Base-by-base conservation (phyloP, 2,113 vertebrate species). In the Neotoma lepida region DNA sequence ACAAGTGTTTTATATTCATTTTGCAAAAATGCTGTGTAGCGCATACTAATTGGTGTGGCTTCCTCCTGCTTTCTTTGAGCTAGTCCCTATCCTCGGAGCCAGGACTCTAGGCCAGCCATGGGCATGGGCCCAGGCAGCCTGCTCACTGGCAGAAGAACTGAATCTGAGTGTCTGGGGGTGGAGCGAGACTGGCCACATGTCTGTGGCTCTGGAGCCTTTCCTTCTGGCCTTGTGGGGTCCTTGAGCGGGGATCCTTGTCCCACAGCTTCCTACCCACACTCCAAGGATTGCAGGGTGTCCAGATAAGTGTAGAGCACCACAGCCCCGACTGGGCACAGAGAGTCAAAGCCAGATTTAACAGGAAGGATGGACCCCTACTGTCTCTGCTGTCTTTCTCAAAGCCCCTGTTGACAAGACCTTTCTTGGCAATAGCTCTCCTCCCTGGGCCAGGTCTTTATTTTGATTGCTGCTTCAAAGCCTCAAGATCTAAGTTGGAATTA, bases 11-110 rank as follows among this genome's bases (percentile, higher is more conserved):
- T 97, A 93, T 98, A 97, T 97, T 95, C 96, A 96, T 97, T 98
- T 77, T 70, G 97, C 49, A 2, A 89, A 56, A 96, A 68, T 26
- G 97, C 98, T 97, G 97, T 95, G 97, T 89, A 8, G 86, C 0
- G 98, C 98, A 98, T 98, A 98, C 98, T 98, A 98, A 98, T 94
- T 73, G 86, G 95, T 46, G 71, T 94, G 86, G 95, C 96, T 89
- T 97, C 97, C 95, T 96, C 95, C 97, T 88, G 88, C 39, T 97
- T 94, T 61, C 96, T 96, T 74, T 90, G 94, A 92, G 91, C 88
- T 51, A 63, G 86, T 74, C 90, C 84, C 82, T 35, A 2, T 94
- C 80, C 88, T 94, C 46, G 0, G 82, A 96, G 96, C 92, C 95
- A 94, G 91, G 94, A 90, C 61, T 39, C 17, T 22, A 17, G 94